phyloP scores from a whole-genome alignment of 2,797 vertebrate species.

The Forpus xanthops region DNA sequence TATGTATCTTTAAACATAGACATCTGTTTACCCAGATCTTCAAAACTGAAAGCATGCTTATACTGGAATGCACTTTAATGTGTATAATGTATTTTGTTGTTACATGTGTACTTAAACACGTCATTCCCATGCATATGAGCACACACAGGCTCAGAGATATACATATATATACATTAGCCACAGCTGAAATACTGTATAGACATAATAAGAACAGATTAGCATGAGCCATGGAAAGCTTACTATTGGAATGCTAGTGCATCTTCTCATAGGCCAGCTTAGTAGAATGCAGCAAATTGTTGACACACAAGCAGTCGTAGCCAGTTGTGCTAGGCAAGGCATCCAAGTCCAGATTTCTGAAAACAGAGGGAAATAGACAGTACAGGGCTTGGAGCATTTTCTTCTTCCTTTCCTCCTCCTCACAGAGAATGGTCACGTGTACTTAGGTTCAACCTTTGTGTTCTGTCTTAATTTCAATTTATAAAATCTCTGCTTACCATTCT shows the following conservation, averaged over 20 bases:
- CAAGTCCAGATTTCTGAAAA: background rate
- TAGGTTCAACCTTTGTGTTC: background rate
- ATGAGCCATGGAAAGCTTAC: background rate
- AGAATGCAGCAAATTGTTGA: background rate
- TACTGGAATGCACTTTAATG: background rate
- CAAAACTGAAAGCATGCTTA: background rate
- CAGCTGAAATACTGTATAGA: background rate
- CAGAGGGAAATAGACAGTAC: background rate
- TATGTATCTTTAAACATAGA: background rate
- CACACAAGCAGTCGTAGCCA: background rate
- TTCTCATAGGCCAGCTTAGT: background rate
- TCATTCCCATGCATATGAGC: background rate
- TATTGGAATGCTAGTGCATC: background rate
- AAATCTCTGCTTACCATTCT: background rate
- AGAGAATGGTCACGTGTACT: background rate
- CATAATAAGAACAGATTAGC: background rate
- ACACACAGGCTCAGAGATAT: fast-evolving
- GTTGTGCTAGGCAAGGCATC: background rate
- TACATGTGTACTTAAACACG: background rate
- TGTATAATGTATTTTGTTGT: background rate
- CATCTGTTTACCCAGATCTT: slow-evolving; percentile 3
- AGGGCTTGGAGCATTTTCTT: background rate
- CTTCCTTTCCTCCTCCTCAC: background rate
- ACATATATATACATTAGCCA: background rate
- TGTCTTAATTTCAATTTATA: background rate